Evolutionary conservation across 2,888 invertebrate genomes (phyloP).

Genomic region (Rapana venosa): DNA sequence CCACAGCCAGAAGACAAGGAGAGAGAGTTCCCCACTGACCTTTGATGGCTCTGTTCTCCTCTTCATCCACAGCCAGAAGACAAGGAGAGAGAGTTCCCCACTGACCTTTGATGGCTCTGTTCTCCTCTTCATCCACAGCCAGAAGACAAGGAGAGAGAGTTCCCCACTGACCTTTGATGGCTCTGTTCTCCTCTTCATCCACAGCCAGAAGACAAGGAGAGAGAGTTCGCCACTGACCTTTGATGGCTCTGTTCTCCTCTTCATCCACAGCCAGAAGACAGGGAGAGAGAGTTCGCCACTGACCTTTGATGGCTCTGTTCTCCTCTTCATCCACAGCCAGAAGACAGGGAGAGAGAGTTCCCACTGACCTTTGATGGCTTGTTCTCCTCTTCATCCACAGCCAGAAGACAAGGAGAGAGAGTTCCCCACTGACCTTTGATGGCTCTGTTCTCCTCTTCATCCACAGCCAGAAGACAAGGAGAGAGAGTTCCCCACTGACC

Average conservation of each 20-base stretch:
- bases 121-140: constrained; percentile 78
- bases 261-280: constrained; percentile 77
- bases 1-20: too few species aligned
- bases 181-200: constrained; percentile 82
- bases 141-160: too few species aligned
- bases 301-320: constrained; percentile 82
- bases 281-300: too few species aligned
- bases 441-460: constrained; percentile 82
- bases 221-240: constrained; percentile 53
- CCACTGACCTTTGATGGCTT: constrained; percentile 76
- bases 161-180: constrained; percentile 70
- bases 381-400: constrained; percentile 80
- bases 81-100: too few species aligned
- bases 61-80: constrained; percentile 75
- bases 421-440: constrained; percentile 67
- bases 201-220: too few species aligned
- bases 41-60: constrained; percentile 82
- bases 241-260: constrained; percentile 82
- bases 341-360: too few species aligned
- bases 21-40: constrained; percentile 50
- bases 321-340: constrained; percentile 76
- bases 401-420: too few species aligned
- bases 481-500: constrained; percentile 50
- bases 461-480: too few species aligned
- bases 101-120: constrained; percentile 81